Evolutionary conservation across 2,113 vertebrate species (phyloP).

Genomic region (Pomatorhinus ruficollis): DNA sequence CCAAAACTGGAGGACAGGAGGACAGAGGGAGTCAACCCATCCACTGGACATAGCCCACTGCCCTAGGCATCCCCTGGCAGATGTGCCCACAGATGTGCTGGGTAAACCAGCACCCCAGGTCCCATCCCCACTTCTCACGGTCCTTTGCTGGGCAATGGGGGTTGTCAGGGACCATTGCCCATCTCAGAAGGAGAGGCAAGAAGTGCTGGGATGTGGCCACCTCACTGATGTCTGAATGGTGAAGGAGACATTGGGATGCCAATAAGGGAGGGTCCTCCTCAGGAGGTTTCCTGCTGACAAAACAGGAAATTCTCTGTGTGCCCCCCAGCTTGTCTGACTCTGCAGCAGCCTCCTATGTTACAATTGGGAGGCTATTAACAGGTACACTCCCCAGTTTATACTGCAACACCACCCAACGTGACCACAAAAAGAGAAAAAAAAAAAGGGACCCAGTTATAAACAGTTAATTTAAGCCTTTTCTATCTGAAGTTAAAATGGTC

Average conservation of each 20-base stretch:
- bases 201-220: background rate
- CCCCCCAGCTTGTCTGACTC: background rate
- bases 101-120: background rate
- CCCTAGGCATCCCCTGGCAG: background rate
- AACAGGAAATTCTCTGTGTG: background rate
- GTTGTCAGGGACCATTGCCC: fast-evolving
- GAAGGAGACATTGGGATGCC: background rate
- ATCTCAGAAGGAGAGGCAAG: background rate
- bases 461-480: background rate
- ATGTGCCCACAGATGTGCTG: fast-evolving
- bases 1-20: background rate
- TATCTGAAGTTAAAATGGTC: background rate
- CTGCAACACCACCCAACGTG: background rate
- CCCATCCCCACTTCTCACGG: background rate
- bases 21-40: background rate
- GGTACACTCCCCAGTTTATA: background rate
- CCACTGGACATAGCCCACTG: fast-evolving
- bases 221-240: background rate
- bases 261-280: fast-evolving
- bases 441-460: background rate
- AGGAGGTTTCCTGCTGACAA: background rate
- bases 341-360: background rate
- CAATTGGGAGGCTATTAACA: background rate
- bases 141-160: background rate
- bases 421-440: background rate